phyloP scores from a whole-genome alignment of 1,140 invertebrate genomes.

The Acromyrmex heyeri region DNA sequence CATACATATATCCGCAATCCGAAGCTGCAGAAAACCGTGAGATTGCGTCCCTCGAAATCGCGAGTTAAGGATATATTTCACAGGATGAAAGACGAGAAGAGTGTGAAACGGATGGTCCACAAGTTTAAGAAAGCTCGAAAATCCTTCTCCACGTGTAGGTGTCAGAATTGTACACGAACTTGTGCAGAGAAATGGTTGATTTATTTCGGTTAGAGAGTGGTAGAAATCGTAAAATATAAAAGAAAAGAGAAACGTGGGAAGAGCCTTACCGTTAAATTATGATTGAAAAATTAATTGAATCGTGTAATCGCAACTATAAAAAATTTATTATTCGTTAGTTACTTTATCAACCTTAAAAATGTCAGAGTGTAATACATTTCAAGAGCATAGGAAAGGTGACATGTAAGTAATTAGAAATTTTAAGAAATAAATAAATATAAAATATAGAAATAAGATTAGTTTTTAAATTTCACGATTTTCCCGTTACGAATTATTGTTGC shows the following conservation, averaged over 20 bases:
- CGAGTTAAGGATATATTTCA: constrained; percentile 27
- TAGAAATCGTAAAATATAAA: not conserved
- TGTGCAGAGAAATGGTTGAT: not conserved
- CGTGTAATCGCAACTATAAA: not conserved
- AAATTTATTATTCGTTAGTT: not conserved
- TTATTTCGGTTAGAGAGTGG: not conserved
- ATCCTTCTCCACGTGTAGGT: not conserved
- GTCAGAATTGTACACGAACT: constrained; percentile 22
- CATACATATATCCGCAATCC: not conserved
- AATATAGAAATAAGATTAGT: not conserved
- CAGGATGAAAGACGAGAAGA: constrained; percentile 25
- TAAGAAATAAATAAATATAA: not conserved
- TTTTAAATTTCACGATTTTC: not conserved
- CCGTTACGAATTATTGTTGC: not conserved
- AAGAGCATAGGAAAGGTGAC: not conserved
- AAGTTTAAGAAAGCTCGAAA: constrained; percentile 27
- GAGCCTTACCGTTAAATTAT: not conserved
- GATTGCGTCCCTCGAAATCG: constrained; percentile 26
- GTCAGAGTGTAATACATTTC: not conserved
- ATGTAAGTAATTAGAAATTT: not conserved
- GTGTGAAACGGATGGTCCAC: not conserved
- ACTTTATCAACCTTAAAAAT: not conserved
- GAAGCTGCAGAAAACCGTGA: constrained; percentile 11
- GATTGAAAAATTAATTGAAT: not conserved
- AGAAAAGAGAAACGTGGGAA: too few relatives aligned